Evolutionary conservation across 2,888 invertebrate species (phyloP).

Genomic region (Axea sp.): DNA sequence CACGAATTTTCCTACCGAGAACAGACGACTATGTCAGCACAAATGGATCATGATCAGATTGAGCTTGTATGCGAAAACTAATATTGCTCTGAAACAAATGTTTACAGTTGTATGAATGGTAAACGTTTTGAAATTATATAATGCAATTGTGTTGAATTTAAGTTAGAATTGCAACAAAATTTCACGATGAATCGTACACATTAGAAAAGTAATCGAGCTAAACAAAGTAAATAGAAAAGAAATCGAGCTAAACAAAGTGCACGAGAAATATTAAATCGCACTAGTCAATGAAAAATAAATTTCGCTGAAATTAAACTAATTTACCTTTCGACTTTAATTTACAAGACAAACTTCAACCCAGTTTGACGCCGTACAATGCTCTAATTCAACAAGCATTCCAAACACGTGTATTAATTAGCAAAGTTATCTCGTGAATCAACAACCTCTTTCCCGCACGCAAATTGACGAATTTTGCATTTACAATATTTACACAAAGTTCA

Average conservation of each 20-base stretch:
- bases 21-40: not conserved
- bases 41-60: slow-evolving; percentile 16
- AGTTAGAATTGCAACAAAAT: not conserved
- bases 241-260: not conserved
- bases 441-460: slow-evolving; percentile 48
- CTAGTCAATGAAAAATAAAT: slow-evolving; percentile 20
- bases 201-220: not conserved
- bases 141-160: slow-evolving; percentile 10
- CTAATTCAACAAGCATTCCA: slow-evolving; percentile 53
- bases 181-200: not conserved
- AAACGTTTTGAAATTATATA: slow-evolving; percentile 13
- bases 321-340: slow-evolving; percentile 45
- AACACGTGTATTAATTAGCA: slow-evolving; percentile 58
- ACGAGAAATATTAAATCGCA: not conserved
- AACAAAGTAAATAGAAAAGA: not conserved
- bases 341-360: slow-evolving; percentile 50
- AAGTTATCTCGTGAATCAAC: slow-evolving; percentile 54
- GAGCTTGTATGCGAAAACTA: slow-evolving; percentile 23
- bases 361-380: slow-evolving; percentile 44
- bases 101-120: slow-evolving; percentile 20
- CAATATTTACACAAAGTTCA: slow-evolving; percentile 41
- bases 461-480: slow-evolving; percentile 54
- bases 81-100: slow-evolving; percentile 34
- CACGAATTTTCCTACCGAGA: not conserved
- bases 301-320: slow-evolving; percentile 33